Base-by-base conservation (phyloP, 2,797 vertebrate species). In the Etheostoma perlongum region DNA sequence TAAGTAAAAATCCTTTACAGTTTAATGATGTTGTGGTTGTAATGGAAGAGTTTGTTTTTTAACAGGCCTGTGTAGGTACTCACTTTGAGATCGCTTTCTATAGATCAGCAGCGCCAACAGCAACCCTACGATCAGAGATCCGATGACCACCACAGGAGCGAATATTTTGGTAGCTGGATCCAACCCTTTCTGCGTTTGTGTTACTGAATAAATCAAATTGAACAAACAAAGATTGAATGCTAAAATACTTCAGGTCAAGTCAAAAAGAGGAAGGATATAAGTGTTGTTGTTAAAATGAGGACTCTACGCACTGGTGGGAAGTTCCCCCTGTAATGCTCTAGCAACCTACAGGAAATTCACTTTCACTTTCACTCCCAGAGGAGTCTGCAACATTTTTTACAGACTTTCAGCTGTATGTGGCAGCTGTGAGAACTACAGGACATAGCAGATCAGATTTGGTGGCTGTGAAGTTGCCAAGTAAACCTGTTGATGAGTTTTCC, bases 141-240 rank as follows among this genome's bases (percentile, higher is more conserved):
- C 94, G 0, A 94, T 89, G 0, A 95, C 92, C 79, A 95, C 68
- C 3, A 88, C 2, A 6, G 90, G 87, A 40, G 94, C 89, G 0
- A 85, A 49, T 0, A 92, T 6, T 16, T 75, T 76, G 10, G 78
- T 36, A 4, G 27, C 0, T 4, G 0, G 0, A 33, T 1, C 8
- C 0, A 0, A 0, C 0, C 0, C 1, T 4, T 1, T n/a, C 9
- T 0, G 0, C 0, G 0, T 0, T 4, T 5, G 1, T 44, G 42
- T 0, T 1, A 0, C 74, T 84, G 16, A 25, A 69, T 0, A 0
- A 66, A 55, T 40, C 0, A 40, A 11, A 73, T 21, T 10, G 5
- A 42, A 75, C 36, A 2, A 19, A 25, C 2, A 60, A 8, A 2
- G 16, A 2, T 23, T 21, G 1, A 12, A 18, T 23, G 3, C 0